Percentiles rank a stretch among this genome's conserved stretches.
These are phyloP conservation scores for Dione juno DNA, from an alignment of 2,888 invertebrate genomes.

Conservation along the genomic window DNA sequence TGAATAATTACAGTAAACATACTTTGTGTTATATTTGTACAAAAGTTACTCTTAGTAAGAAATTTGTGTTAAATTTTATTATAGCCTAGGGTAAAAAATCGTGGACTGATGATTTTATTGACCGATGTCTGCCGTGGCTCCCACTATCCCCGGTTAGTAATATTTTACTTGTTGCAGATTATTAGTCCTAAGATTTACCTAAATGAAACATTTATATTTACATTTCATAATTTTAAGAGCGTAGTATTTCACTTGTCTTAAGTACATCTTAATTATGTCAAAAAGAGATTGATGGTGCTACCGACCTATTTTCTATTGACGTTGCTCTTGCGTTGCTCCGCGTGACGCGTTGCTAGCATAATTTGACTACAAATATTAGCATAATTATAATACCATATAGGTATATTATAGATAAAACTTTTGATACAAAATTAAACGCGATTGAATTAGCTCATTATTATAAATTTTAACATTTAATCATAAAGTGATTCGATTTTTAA, in stretches of 20 bases:
- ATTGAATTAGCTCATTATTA: neutral
- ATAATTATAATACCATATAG: neutral
- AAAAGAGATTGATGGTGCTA: constrained; percentile 32
- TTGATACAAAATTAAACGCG: neutral
- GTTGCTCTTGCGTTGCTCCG: constrained; percentile 63
- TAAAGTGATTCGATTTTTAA: neutral
- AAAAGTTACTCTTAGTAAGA: constrained; percentile 50
- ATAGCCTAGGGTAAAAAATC: constrained; percentile 51
- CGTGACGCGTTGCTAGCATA: constrained; percentile 70
- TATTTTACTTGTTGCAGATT: constrained; percentile 51
- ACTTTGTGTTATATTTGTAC: constrained; percentile 55
- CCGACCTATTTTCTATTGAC: constrained; percentile 78
- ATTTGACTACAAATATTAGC: constrained; percentile 34
- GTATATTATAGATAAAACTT: neutral
- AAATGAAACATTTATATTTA: neutral
- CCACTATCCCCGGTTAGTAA: constrained; percentile 81
- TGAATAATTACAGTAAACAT: constrained; percentile 72
- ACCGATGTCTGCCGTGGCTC: constrained; percentile 83
- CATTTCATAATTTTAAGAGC: neutral
- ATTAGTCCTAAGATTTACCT: constrained; percentile 32
- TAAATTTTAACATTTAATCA: neutral
- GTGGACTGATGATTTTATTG: constrained; percentile 81
- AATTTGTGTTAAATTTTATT: constrained; percentile 47
- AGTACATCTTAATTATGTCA: constrained; percentile 5
- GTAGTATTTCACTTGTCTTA: neutral